Evolutionary conservation across 2,797 vertebrate species (phyloP).

Genomic region (Spinus pinus): DNA sequence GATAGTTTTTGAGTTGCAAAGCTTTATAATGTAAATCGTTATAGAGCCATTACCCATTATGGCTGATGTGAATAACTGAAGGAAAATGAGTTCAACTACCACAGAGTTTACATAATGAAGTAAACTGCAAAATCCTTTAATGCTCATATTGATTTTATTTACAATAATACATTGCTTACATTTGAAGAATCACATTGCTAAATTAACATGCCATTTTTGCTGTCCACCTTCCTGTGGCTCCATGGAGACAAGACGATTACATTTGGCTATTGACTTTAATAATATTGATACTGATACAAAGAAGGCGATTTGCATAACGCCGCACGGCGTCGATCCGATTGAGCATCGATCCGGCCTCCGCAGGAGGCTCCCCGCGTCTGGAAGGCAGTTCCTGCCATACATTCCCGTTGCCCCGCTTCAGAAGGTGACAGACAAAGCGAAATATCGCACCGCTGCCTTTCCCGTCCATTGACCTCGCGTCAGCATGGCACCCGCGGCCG

Average conservation of each 20-base stretch:
- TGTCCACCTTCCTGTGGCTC: neutral
- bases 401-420: neutral
- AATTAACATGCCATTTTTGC: constrained; percentile 27
- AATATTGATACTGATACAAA: constrained; percentile 19
- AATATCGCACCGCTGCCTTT: neutral
- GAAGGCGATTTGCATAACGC: constrained; percentile 22
- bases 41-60: constrained; percentile 54
- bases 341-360: constrained; percentile 10
- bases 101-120: constrained; percentile 67
- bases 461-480: neutral
- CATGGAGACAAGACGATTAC: neutral
- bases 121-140: constrained; percentile 64
- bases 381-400: neutral
- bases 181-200: constrained; percentile 18
- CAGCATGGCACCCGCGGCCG: neutral
- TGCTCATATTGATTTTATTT: constrained; percentile 62
- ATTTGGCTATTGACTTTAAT: constrained; percentile 6
- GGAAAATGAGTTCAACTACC: constrained; percentile 58
- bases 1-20: constrained; percentile 49
- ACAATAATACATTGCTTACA: constrained; percentile 16
- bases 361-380: neutral
- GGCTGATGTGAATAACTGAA: constrained; percentile 61
- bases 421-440: neutral
- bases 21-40: constrained; percentile 61
- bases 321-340: neutral